Percentiles rank a stretch among this genome's conserved stretches.
These are phyloP conservation scores for Dicentrarchus labrax DNA, from an alignment of 2,113 vertebrate genomes.

Conservation along the genomic window DNA sequence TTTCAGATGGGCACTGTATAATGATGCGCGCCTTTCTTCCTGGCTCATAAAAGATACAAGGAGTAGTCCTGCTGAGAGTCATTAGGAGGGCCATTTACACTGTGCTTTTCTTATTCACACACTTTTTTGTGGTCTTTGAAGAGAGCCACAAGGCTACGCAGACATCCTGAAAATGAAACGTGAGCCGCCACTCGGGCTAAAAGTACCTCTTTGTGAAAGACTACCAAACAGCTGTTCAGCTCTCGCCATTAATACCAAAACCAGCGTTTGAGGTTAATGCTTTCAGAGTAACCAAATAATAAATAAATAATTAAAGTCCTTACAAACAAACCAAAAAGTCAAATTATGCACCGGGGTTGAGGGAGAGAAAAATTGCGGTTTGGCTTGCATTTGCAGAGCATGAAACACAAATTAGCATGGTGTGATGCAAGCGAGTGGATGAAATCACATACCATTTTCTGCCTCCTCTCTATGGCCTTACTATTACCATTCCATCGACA, in stretches of 20 bases:
- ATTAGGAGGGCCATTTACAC: conserved; percentile 84
- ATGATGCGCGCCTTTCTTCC: conserved; percentile 83
- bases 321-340: background rate
- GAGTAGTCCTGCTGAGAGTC: conserved; percentile 84
- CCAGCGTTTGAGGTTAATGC: conserved; percentile 18
- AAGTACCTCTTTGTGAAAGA: conserved; percentile 52
- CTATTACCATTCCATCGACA: conserved; percentile 80
- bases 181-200: conserved; percentile 47
- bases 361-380: conserved; percentile 45
- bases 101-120: conserved; percentile 77
- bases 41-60: conserved; percentile 83
- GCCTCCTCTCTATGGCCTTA: conserved; percentile 69
- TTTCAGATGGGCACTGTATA: conserved; percentile 81
- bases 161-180: conserved; percentile 71
- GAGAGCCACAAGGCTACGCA: conserved; percentile 68
- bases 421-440: conserved; percentile 67
- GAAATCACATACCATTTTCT: conserved; percentile 77
- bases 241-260: conserved; percentile 41
- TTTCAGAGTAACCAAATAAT: conserved; percentile 55
- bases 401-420: conserved; percentile 81
- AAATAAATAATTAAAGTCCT: conserved; percentile 13
- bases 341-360: conserved; percentile 50
- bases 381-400: conserved; percentile 71
- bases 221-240: conserved; percentile 56
- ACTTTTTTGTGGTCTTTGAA: conserved; percentile 80